phyloP scores from a whole-genome alignment of 2,113 vertebrate genomes.

The Leptosomus discolor region DNA sequence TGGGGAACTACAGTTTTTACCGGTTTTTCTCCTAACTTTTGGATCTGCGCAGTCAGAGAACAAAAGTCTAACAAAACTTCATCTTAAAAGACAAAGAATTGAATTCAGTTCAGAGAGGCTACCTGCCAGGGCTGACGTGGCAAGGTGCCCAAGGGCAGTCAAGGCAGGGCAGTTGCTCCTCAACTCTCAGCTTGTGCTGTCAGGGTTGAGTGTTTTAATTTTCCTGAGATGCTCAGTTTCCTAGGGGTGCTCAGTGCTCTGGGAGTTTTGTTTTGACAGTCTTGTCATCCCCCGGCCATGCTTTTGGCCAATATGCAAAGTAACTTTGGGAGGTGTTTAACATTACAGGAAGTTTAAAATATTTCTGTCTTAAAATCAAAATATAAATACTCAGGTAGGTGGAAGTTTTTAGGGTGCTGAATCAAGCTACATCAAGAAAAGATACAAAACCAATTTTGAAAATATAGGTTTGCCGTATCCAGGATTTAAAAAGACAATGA shows the following conservation, averaged over 20 bases:
- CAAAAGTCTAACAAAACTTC: background rate
- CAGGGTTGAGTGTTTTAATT: background rate
- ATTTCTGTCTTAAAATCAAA: background rate
- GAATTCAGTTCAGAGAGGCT: background rate
- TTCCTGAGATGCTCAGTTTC: background rate
- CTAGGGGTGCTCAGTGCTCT: background rate
- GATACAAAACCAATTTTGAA: background rate
- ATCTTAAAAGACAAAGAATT: background rate
- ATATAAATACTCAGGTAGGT: background rate
- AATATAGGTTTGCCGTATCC: background rate
- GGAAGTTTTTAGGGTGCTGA: background rate
- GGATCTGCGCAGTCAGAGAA: background rate
- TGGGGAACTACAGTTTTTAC: background rate
- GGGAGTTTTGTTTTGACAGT: background rate
- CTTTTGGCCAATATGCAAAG: background rate
- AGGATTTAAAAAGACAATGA: background rate
- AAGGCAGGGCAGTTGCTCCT: background rate
- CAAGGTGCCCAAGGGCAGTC: background rate
- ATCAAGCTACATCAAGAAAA: background rate
- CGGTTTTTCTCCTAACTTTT: background rate
- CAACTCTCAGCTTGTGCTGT: background rate
- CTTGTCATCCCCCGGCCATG: fast-evolving
- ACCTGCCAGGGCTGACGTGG: fast-evolving
- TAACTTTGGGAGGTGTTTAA: background rate
- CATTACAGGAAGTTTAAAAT: background rate